Percentiles rank a stretch among this genome's conserved stretches.
phyloP scores from a whole-genome alignment of 2,888 invertebrate genomes.

The Pristionchus japonicus region DNA sequence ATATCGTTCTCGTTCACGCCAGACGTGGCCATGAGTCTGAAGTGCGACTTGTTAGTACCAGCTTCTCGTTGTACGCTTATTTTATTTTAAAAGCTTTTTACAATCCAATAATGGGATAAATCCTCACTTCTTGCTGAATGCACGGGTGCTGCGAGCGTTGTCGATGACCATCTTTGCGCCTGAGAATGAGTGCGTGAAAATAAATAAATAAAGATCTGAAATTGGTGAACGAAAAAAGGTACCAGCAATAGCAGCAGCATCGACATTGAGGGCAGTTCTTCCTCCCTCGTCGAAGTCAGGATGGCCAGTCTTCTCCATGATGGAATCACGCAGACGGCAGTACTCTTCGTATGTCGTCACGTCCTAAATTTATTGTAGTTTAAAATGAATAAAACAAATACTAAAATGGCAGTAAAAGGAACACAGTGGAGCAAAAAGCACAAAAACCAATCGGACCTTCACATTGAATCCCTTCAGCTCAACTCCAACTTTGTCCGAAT shows the following conservation, averaged over 20 bases:
- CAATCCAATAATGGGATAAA: background rate
- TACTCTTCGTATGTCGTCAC: conserved; percentile 24
- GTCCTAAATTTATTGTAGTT: background rate
- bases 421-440: background rate
- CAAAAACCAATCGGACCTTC: background rate
- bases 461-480: conserved; percentile 45
- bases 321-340: conserved; percentile 4
- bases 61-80: no score
- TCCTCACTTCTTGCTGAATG: conserved; percentile 59
- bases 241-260: conserved; percentile 45
- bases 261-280: conserved; percentile 34
- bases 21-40: conserved; percentile 47
- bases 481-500: background rate
- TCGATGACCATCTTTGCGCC: conserved; percentile 65
- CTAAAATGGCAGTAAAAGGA: background rate
- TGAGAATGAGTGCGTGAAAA: conserved; percentile 52
- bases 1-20: conserved; percentile 62
- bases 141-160: conserved; percentile 59
- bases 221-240: no score
- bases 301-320: conserved; percentile 14
- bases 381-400: background rate
- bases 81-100: background rate
- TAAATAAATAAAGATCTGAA: no score
- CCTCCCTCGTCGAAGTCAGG: conserved; percentile 39
- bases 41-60: no score